Base-by-base conservation (phyloP, 35 echinoderm and acorn worm species). In the Apostichopus japonicus region DNA sequence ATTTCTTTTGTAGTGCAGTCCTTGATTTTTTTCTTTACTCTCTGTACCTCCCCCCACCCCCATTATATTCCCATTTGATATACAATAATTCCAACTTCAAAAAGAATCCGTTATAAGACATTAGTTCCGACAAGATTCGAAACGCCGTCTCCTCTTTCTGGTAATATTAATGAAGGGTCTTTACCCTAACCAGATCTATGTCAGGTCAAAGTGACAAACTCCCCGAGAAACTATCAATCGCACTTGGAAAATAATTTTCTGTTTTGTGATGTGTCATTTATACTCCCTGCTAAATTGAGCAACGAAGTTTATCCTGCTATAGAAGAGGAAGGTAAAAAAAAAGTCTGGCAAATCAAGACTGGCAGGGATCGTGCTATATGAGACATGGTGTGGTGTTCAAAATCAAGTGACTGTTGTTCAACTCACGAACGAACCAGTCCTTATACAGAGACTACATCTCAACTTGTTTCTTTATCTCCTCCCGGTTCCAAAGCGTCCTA, bases 191-290 rank as follows among this genome's bases (percentile, higher is more conserved):
- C 6, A 58, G 56, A 84, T 84, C 54, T 84, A 84, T 84, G 81
- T 22, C 81, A 84, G 81, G 81, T 84, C 81, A 84, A 57, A 58
- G 16, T 8, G 22, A 54, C 81, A 84, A 84, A 84, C 17, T 84
- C 81, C 81, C 81, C 54, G 53, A 84, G 81, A 84, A 84, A 84
- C 81, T 84, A 84, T 84, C 81, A 84, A 84, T 84, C 81, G 81
- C 81, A 58, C 81, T 84, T 57, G 81, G 81, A 84, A 44, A 84
- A 84, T 84, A 84, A 84, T 84, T 84, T 84, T 84, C 81, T 84
- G 81, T 84, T 44, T 84, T 84, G 81, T 55, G 56, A 84, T 84
- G 81, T 84, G 81, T 84, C 81, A 84, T 84, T 84, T 84, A 84
- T 84, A 58, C 81, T 84, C 81, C 81, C 21, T 84, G 81, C 81